Evolutionary conservation across 1,140 invertebrate genomes (phyloP).

Genomic region (Pogonomyrmex californicus): DNA sequence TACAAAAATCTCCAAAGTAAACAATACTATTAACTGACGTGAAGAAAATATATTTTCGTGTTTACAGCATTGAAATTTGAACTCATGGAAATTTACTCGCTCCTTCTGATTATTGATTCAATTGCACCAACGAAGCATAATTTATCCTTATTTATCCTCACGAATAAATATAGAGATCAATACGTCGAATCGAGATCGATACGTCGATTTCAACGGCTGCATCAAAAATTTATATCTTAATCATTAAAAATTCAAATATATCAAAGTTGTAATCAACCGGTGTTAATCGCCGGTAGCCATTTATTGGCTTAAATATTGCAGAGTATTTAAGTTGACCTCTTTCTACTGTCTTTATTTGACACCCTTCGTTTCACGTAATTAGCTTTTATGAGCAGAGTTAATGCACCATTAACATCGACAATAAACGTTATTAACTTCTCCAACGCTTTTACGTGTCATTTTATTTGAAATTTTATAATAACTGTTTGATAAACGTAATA

Average conservation of each 20-base stretch:
- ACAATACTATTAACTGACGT: neutral
- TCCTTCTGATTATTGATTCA: slow-evolving; percentile 16
- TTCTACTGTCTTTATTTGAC: neutral
- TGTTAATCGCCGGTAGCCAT: neutral
- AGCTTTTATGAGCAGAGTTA: neutral
- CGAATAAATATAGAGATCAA: neutral
- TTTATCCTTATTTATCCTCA: neutral
- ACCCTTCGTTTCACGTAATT: neutral
- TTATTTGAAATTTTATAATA: neutral
- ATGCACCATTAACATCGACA: slow-evolving; percentile 1
- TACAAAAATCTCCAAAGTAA: neutral
- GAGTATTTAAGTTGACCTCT: neutral
- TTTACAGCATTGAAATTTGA: neutral
- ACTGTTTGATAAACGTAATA: neutral
- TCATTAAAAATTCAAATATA: neutral
- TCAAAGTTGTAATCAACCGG: neutral
- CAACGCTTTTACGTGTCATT: neutral
- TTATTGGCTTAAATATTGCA: neutral
- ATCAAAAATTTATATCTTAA: neutral
- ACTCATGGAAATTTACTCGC: neutral
- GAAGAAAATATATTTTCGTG: neutral
- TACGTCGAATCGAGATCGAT: neutral
- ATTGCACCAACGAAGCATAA: neutral
- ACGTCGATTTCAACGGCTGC: neutral
- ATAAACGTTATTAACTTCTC: neutral